These are phyloP conservation scores for Philaethria dido DNA, from an alignment of 2,888 invertebrate genomes.

Conservation along the genomic window DNA sequence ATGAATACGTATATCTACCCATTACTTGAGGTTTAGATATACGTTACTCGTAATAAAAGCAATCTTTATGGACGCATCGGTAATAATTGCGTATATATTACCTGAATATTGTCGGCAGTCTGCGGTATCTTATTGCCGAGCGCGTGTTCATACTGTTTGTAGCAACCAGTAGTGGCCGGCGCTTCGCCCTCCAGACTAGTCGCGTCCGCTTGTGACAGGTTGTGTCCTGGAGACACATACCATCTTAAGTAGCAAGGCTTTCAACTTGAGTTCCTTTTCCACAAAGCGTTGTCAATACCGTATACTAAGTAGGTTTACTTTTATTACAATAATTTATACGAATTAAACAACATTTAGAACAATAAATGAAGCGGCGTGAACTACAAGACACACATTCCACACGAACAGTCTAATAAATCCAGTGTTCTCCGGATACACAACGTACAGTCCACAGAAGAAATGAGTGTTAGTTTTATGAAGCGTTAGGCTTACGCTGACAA, in stretches of 20 bases:
- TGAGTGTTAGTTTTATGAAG: constrained; percentile 77
- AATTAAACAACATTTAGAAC: constrained; percentile 61
- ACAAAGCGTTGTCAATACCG: constrained; percentile 56
- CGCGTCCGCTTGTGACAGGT: constrained; percentile 94
- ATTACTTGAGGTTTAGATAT: not conserved
- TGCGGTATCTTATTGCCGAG: constrained; percentile 71
- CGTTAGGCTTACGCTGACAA: constrained; percentile 83
- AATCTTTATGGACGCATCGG: not conserved
- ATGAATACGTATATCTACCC: not conserved
- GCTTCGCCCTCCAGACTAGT: constrained; percentile 92
- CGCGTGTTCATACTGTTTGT: constrained; percentile 90
- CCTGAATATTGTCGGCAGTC: constrained; percentile 70
- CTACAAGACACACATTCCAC: constrained; percentile 82
- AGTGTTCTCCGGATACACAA: constrained; percentile 81
- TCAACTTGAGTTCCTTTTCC: constrained; percentile 57
- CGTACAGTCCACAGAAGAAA: constrained; percentile 72
- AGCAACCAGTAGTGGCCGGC: constrained; percentile 90
- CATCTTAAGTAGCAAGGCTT: constrained; percentile 77
- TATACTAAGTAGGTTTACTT: constrained; percentile 44
- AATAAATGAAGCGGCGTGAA: constrained; percentile 71
- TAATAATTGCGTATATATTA: constrained; percentile 49
- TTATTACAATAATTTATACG: constrained; percentile 43
- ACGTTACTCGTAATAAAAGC: not conserved
- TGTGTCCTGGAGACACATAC: constrained; percentile 90
- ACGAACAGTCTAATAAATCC: constrained; percentile 75